Base-by-base conservation (phyloP, 2,888 invertebrate genomes). In the Andrena hattorfiana region DNA sequence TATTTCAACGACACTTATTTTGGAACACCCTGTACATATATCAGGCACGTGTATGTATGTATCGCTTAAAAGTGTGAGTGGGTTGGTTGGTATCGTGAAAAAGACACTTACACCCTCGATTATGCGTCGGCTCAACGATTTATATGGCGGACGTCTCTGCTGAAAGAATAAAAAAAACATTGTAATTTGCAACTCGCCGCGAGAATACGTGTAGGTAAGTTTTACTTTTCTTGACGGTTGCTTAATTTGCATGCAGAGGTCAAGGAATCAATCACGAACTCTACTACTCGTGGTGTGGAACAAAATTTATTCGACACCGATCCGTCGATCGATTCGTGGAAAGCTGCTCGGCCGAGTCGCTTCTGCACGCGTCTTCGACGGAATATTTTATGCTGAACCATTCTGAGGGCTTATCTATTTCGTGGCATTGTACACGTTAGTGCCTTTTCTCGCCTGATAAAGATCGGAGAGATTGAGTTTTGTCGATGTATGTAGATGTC, bases 171-270 rank as follows among this genome's bases (percentile, higher is more conserved):
- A 74, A 68, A 74, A 68, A 72, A 59, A 30, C 20, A 32, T 49
- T 6, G 2, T 48, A 68, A 78, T 72, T 59, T 54, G 26, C 60
- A 49, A 48, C 42, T 35, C 16, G 32, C 49, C 32, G 48, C 3
- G 35, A 10, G 5, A 4, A 30, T 13, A 56, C 56, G 32, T 20
- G n/a, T 16, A 35, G 1, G 20, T 4, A 49, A 13, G 30, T 20
- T n/a, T n/a, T n/a, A 23, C 10, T 30, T 48, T 51, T 30, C 56
- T 30, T 16, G 8, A 13, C 2, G 16, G 5, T 10, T 20, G 64
- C 56, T 51, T 59, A 26, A 87, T 83, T 72, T 81, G 51, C 77
- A 85, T 85, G 49, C 54, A 16, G 60, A 72, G 69, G 77, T 81
- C 83, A 78, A 74, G 56, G 70, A 67, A 76, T 83, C 69, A 60